Evolutionary conservation across 2,888 invertebrate genomes (phyloP), one percentile per base, ranked within the genome.

Genomic region (Carcina quercana): DNA sequence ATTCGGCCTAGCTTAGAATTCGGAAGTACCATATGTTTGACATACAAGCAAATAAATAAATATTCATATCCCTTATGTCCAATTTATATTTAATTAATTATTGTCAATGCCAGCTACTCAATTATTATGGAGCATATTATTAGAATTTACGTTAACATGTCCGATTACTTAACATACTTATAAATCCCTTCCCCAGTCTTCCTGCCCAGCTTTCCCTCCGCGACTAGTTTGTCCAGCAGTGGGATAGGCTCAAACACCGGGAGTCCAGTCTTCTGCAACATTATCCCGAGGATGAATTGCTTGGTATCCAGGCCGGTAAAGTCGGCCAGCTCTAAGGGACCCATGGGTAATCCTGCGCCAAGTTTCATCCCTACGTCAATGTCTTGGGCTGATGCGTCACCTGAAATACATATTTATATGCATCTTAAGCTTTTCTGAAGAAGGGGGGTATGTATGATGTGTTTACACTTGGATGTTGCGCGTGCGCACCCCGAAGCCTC

Each of bases 321-420:
- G 73, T 96, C 96, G 1, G 89, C 76, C 31, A 96, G 72, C 67
- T 95, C 94, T 38, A 96, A 85, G 0, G 95, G 95, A 6, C 95
- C 95, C 95, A 96, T 95, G 0, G 95, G 95, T 67, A 92, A 88
- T 0, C 92, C 91, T 11, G 94, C 93, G 4, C 95, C 95, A 13
- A 95, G 75, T 69, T 94, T 95, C 94, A 95, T 95, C 1, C 93
- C 95, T 12, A 82, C 89, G 56, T 96, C 95, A 37, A 96, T 92
- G 65, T 95, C 95, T 43, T 82, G 62, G 0, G 90, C 86, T 7
- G 89, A 82, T 0, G 90, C 90, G 59, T 90, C 90, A 17, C 89
- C 89, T 88, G 63, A 3, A 53, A 59, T 17, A 31, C 30, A 6
- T n/a, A n/a, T n/a, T n/a, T n/a, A n/a, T n/a, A n/a, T n/a, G n/a